Base-by-base conservation (phyloP, 2,113 vertebrate species). In the Stigmatopora nigra region DNA sequence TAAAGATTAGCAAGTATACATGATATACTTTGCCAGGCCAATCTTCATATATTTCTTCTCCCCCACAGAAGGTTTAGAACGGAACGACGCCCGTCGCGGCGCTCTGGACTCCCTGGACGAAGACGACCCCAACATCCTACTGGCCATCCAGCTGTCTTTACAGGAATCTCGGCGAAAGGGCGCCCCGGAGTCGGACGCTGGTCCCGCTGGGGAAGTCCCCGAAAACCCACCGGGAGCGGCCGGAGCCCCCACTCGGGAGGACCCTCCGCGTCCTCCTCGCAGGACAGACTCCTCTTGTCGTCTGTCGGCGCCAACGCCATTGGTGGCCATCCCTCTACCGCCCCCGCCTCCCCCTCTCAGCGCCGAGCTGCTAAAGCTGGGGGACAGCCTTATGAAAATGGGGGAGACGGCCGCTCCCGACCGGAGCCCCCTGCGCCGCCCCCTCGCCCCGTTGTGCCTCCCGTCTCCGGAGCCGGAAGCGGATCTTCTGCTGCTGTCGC, bases 81-180 rank as follows among this genome's bases (percentile, higher is more conserved):
- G 93, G 90, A 65, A 79, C 87, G 84, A 88, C 83, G 77, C 84
- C 84, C 20, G 90, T 89, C 82, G 94, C 85, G 81, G 93, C 91
- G 84, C 89, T 63, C 57, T 86, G 61, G 93, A 93, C 76, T 98
- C 94, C 38, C 84, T 99, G 79, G 97, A 99, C 72, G 97, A 99
- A 83, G 97, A 99, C 2, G 97, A 99, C 79, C 95, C 97, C 41
- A 98, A 98, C 84, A 96, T 98, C 82, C 92, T 98, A 55, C 90
- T 98, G 61, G 97, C 97, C 78, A 98, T 99, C 83, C 97, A 99
- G 88, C 88, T 99, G 65, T 99, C 97, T 12, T 87, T 99, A 67
- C 97, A 99, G 85, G 97, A 99, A 78, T 95, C 95, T 62, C 94
- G 94, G 45, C 86, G 95, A 73, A 88, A 91, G 52, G 78, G 89